Evolutionary conservation across 1,140 invertebrate genomes (phyloP), one percentile per base, ranked within the genome.

Genomic region (Calliopsis andreniformis): DNA sequence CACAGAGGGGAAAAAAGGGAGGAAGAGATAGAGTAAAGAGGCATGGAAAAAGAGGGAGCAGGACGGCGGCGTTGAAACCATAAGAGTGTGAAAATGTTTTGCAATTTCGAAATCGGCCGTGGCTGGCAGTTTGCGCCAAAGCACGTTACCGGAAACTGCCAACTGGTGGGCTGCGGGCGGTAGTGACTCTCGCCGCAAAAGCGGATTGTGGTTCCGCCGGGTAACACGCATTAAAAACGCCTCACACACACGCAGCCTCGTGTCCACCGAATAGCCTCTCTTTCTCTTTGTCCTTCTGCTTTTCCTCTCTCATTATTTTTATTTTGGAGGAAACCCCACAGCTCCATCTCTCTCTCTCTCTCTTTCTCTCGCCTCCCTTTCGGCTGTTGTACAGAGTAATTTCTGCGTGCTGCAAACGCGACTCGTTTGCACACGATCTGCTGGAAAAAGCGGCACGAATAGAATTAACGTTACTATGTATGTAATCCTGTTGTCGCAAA

Each of bases 51-150:
- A 55, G 49, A 63, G 62, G 51, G 73, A 64, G 42, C 66, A n/a
- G n/a, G n/a, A 62, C 81, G 79, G 71, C 56, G 47, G 79, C 79
- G 78, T 80, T 79, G 82, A 72, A 90, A 88, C 85, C 89, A 90
- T 86, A 79, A 87, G 88, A 91, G 90, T 89, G 90, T 91, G 89
- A 91, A 91, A 91, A 91, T 91, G 89, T 91, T 91, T 91, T 90
- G 89, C 90, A 91, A 90, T 90, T 85, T 86, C 86, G 87, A 90
- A 90, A 91, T 90, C 88, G 89, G 87, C 86, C 88, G 84, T 89
- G 85, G 84, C 77, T 83, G 70, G 39, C 56, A 64, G 77, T 75
- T 69, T 88, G 78, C 81, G 83, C 83, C 76, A 89, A 89, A 88
- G 88, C 89, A 87, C 85, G 87, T 90, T 87, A 86, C 86, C 86